phyloP scores from a whole-genome alignment of 2,113 vertebrate species.

The Mastomys coucha region DNA sequence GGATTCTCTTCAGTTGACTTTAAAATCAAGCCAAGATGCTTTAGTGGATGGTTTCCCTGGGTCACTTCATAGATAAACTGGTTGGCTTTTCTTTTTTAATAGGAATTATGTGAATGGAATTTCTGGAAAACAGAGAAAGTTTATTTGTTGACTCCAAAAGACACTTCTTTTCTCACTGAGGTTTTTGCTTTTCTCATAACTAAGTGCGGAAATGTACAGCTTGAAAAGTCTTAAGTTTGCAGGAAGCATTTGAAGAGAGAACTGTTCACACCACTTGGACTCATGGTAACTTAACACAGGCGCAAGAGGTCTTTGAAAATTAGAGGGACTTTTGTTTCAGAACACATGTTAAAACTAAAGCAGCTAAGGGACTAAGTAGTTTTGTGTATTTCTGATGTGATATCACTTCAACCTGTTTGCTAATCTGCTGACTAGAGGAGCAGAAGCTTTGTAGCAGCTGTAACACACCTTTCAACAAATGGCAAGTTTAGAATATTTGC shows the following conservation, averaged over 20 bases:
- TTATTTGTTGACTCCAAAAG: constrained; percentile 48
- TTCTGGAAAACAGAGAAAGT: constrained; percentile 55
- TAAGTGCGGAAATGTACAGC: constrained; percentile 30
- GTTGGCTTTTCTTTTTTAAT: constrained; percentile 50
- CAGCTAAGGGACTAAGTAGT: background rate
- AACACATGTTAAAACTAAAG: constrained; percentile 39
- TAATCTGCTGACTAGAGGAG: constrained; percentile 51
- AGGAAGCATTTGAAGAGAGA: constrained; percentile 33
- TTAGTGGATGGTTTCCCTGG: constrained; percentile 51
- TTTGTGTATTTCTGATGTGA: constrained; percentile 51
- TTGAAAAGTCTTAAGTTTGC: constrained; percentile 59
- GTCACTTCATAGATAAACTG: constrained; percentile 61
- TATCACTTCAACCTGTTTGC: constrained; percentile 26
- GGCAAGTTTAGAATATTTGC: constrained; percentile 52
- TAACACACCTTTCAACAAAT: constrained; percentile 58
- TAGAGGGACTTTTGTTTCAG: background rate
- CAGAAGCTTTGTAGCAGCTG: constrained; percentile 38
- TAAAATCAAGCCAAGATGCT: constrained; percentile 63
- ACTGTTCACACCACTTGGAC: constrained; percentile 18
- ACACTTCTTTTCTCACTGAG: constrained; percentile 48
- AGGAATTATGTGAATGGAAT: constrained; percentile 58
- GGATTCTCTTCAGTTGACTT: constrained; percentile 53
- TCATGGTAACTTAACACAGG: constrained; percentile 41
- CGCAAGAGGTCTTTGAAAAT: constrained; percentile 51
- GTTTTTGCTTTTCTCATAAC: constrained; percentile 57